These are phyloP conservation scores for Hirtodrosophila alboralis DNA, from an alignment of 2,888 invertebrate genomes.

Conservation along the genomic window DNA sequence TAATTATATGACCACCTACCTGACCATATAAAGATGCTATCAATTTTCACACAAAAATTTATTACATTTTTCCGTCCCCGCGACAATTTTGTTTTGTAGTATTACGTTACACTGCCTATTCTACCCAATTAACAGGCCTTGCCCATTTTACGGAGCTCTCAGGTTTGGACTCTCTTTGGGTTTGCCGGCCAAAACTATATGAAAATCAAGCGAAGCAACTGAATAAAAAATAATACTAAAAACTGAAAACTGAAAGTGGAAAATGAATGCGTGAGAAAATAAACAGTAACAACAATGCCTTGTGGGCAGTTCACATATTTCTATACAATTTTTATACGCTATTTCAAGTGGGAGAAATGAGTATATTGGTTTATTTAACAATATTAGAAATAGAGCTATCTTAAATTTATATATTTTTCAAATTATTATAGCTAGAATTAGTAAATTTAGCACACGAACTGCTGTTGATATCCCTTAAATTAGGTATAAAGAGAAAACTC, in stretches of 20 bases:
- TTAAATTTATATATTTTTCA: too few species aligned
- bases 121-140: conserved; percentile 64
- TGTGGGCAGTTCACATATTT: conserved; percentile 40
- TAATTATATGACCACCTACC: conserved; percentile 60
- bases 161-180: conserved; percentile 8
- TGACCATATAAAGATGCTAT: conserved; percentile 66
- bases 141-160: conserved; percentile 34
- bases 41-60: conserved; percentile 71
- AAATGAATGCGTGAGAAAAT: conserved; percentile 76
- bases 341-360: too few species aligned
- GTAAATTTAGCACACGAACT: too few species aligned
- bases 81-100: conserved; percentile 36
- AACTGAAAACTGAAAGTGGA: conserved; percentile 71
- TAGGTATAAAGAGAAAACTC: too few species aligned
- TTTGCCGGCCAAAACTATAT: conserved; percentile 69
- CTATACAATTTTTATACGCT: conserved; percentile 3
- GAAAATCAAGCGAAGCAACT: conserved; percentile 58
- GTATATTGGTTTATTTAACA: too few species aligned
- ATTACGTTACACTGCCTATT: conserved; percentile 38
- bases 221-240: conserved; percentile 20
- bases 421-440: too few species aligned
- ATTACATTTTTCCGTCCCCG: conserved; percentile 50
- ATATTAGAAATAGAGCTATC: too few species aligned
- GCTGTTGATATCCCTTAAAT: too few species aligned
- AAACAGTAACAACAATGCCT: conserved; percentile 48